Evolutionary conservation across 2,888 invertebrate species (phyloP).

Genomic region (Tyria jacobaeae): DNA sequence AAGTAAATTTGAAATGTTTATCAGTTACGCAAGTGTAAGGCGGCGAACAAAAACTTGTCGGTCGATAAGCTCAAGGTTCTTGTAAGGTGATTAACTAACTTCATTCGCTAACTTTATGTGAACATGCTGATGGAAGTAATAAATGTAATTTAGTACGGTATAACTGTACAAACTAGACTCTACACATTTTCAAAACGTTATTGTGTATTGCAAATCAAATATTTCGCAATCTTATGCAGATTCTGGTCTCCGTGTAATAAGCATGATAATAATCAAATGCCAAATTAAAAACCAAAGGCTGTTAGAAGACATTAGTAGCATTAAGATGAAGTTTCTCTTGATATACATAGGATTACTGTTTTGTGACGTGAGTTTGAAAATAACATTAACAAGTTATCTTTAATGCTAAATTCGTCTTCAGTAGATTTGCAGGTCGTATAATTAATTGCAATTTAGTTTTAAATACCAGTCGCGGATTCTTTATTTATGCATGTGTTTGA

Average conservation of each 20-base stretch:
- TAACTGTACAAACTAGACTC: not conserved
- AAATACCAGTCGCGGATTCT: too few species aligned
- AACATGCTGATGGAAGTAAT: conserved; percentile 1
- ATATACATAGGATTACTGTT: too few species aligned
- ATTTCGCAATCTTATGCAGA: not conserved
- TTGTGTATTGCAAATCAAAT: not conserved
- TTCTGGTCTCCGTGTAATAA: not conserved
- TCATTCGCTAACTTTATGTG: conserved; percentile 3
- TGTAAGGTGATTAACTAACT: conserved; percentile 3
- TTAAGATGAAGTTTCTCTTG: too few species aligned
- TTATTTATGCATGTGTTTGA: too few species aligned
- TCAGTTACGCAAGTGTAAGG: conserved; percentile 19
- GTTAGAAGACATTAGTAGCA: too few species aligned
- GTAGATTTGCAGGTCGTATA: too few species aligned
- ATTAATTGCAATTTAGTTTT: too few species aligned
- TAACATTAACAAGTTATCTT: too few species aligned
- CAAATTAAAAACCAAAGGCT: not conserved
- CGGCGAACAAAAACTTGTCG: conserved; percentile 8
- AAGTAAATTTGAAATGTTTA: not conserved
- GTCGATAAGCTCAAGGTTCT: conserved; percentile 35
- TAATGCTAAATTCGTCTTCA: too few species aligned
- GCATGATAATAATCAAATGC: too few species aligned
- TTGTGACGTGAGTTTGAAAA: too few species aligned
- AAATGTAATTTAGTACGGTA: not conserved
- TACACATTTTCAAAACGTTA: not conserved